Base-by-base conservation (phyloP, 2,888 invertebrate genomes). In the Drosophila neutralis region DNA sequence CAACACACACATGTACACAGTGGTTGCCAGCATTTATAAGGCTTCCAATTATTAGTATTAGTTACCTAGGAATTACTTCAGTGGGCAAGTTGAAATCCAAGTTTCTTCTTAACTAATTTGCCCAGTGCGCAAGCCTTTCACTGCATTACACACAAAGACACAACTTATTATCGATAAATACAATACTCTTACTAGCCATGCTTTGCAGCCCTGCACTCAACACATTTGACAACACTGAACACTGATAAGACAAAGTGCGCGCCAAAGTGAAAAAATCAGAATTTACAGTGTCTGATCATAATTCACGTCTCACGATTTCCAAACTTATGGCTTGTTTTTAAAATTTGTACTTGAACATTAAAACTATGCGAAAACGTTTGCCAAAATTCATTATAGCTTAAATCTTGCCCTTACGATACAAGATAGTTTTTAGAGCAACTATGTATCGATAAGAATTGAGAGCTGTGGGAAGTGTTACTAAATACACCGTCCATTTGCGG, bases 1-100 rank as follows among this genome's bases (percentile, higher is more conserved):
- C 21, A 35, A 48, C 35, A 18, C 10, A 67, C 15, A 42, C 29
- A 56, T n/a, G 11, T 35, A 27, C 45, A 7, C 60, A 52, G 62
- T 49, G 52, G 74, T 21, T 56, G 36, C 36, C 51, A 59, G 53
- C 80, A 76, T 24, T 27, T 78, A 21, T 69, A 68, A 61, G 78
- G 78, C 76, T 73, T 78, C 76, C 52, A 80, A 80, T 76, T 78
- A 76, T 76, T 65, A 78, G 76, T 66, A 63, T 69, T 58, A 78
- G 73, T 86, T 72, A 72, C 83, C 78, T 80, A 71, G 73, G 66
- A 88, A 76, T 83, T 83, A 79, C 88, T 88, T 73, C 69, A 69
- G 64, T 69, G 65, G 69, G 68, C 69, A 68, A 83, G 62, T 85
- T 80, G 63, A 71, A 61, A 82, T 73, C 76, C 78, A 78, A 78